Evolutionary conservation across 1,140 invertebrate species (phyloP).

Genomic region (Ectropis grisescens): DNA sequence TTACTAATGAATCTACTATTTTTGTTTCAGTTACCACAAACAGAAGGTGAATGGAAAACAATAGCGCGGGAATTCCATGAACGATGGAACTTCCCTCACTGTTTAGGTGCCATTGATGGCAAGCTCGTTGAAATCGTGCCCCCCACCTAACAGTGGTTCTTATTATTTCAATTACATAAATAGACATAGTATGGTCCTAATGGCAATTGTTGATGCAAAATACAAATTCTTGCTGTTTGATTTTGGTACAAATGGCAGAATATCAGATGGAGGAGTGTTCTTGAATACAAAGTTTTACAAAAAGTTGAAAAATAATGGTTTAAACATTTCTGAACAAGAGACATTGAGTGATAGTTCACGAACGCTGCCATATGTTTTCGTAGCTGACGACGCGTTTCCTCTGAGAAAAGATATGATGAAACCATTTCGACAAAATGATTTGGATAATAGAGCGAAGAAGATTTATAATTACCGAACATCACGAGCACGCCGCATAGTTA

Average conservation of each 20-base stretch:
- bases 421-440: background rate
- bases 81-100: background rate
- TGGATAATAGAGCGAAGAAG: background rate
- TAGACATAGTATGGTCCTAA: background rate
- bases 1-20: background rate
- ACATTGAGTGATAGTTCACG: slow-evolving; percentile 5
- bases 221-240: background rate
- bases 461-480: background rate
- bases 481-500: background rate
- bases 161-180: background rate
- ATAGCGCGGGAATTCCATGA: background rate
- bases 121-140: too few relatives aligned
- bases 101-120: background rate
- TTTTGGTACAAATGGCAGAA: background rate
- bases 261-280: slow-evolving; percentile 7
- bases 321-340: slow-evolving; percentile 7
- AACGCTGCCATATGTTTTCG: slow-evolving; percentile 2
- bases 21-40: slow-evolving; percentile 3
- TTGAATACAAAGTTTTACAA: slow-evolving; percentile 9
- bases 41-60: background rate
- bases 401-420: background rate
- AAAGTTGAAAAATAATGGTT: slow-evolving; percentile 7
- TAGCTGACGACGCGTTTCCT: background rate
- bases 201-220: background rate
- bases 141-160: background rate